Base-by-base conservation (phyloP, 2,888 invertebrate species). In the Diploptera punctata region DNA sequence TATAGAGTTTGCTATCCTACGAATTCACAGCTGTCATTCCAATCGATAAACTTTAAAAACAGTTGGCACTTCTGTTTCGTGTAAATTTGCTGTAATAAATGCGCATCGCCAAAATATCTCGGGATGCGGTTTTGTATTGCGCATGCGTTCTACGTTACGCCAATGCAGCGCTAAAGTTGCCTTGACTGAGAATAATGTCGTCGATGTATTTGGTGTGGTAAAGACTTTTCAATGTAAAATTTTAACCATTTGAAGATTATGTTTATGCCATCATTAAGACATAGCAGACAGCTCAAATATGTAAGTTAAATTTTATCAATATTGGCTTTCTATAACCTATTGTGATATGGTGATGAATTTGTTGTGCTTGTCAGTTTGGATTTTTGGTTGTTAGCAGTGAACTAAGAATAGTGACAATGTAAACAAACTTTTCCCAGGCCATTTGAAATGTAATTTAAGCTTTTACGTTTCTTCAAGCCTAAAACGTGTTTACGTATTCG, bases 351-450 rank as follows among this genome's bases (percentile, higher is more conserved):
- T n/a, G n/a, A n/a, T 57, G 57, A 21, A 29, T 57, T 52, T 57
- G 29, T 24, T 29, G 10, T 29, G 57, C 57, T 29, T 57, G 57
- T 57, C 31, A 29, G n/a, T 16, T n/a, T 5, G 29, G 57, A 29
- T n/a, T 29, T 57, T 57, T 57, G 24, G 47, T 57, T 68, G 33
- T 29, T 49, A 54, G 57, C 68, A 31, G 9, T 54, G 68, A 68
- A 68, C 68, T 68, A 68, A 68, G 52, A 68, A 68, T 68, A 68
- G 68, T 47, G 29, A 18, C 65, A 65, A 29, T 68, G 68, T 68
- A 47, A 68, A 68, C 68, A 68, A 47, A 26, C 68, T 43, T n/a
- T 65, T 18, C 65, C 65, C 43, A 65, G 65, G 4, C 65, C 65
- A 44, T 65, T 62, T 33, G 65, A 65, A 65, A 38, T 44, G 38